Base-by-base conservation (phyloP, 2,888 invertebrate genomes). In the Heliconius ethilla region DNA sequence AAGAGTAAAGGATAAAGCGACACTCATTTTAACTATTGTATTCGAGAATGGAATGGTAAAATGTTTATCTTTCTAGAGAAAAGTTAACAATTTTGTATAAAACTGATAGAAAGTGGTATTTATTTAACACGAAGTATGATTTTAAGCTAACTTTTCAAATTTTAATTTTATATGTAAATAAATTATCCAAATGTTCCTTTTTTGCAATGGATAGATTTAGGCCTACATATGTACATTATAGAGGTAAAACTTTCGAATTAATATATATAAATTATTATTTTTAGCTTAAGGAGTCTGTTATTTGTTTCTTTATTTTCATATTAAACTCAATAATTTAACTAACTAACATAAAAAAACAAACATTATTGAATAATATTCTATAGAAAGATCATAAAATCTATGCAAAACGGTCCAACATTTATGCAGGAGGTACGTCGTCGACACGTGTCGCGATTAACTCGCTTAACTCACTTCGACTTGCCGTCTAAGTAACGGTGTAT, bases 371-470 rank as follows among this genome's bases (percentile, higher is more conserved):
- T 74, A 75, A 59, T 74, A 74, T 78, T 70, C 63, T 73, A 62
- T 69, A 73, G 63, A 70, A 76, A 77, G 40, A 67, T 75, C 77
- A 77, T 80, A 77, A 80, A 80, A 80, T 78, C 80, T 78, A 81
- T 78, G 76, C 75, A 76, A 78, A 78, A 65, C 75, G 81, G 65
- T 78, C 55, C 80, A 81, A 78, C 81, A 80, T 81, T 82, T 79
- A 81, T 82, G 82, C 82, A 83, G 82, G 78, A 80, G 79, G 82
- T 84, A 85, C 85, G 87, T 89, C 85, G 85, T 85, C 81, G 83
- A 89, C 90, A 89, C 89, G 89, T 89, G 89, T 89, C 83, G 80
- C 86, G 89, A 89, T 91, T 91, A 91, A 87, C 87, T 87, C 86
- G 82, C 86, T 86, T 87, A 88, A 87, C 86, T 88, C 85, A 85